Base-by-base conservation (phyloP, 1,140 invertebrate genomes). In the Prorops nasuta region DNA sequence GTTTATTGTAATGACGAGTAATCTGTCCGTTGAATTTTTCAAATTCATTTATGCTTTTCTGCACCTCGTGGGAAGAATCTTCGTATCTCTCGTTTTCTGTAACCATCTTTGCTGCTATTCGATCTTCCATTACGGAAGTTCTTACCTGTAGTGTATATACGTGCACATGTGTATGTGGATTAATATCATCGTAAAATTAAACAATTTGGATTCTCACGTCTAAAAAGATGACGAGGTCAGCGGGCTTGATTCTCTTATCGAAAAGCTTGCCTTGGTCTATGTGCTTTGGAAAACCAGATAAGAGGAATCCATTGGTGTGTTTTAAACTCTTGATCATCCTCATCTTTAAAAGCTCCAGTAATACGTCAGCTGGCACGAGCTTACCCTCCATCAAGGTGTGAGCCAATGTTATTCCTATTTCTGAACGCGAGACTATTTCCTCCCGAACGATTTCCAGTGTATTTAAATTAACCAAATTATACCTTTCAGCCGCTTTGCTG, bases 271-370 rank as follows among this genome's bases (percentile, higher is more conserved):
- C 34, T 7, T 65, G 53, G 0, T 16, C 10, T 6, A 37, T 59
- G 0, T 54, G 19, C 4, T 35, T 42, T 0, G 61, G 63, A 17
- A 58, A 65, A n/a, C 63, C 61, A 3, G 35, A 35, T 3, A 64
- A 0, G 3, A 65, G 8, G 8, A 64, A 61, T 6, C 63, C 63
- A 0, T 43, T 55, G 2, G 32, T 22, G 2, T 7, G 4, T 1
- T 18, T 1, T 4, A 60, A 9, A 1, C 16, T 16, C 3, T 32
- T 18, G 1, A 61, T 12, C 52, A 65, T 64, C 14, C 17, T 58
- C 0, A 8, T 15, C 8, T 51, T 43, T 10, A 64, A 52, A 12
- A 65, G 12, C n/a, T 64, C 52, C 3, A 65, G 3, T 15, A 64
- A 7, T 10, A 64, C 12, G 12, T 51, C 19, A 3, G 47, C 3